phyloP scores from a whole-genome alignment of 1,140 invertebrate genomes.

The Cyclina sinensis region DNA sequence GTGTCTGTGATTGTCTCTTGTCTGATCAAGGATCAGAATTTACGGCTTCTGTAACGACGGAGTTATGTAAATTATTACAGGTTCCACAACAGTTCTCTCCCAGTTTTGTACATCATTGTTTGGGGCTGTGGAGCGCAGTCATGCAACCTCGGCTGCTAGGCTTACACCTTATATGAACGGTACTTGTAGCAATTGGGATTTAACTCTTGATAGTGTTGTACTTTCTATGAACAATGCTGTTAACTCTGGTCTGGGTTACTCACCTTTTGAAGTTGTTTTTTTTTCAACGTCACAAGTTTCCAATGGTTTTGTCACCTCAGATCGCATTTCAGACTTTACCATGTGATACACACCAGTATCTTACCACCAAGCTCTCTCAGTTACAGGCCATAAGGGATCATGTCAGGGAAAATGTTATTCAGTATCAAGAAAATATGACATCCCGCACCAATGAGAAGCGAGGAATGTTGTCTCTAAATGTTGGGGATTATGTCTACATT shows the following conservation, averaged over 20 bases:
- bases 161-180: constrained; percentile 21
- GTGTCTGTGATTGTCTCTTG: constrained; percentile 13
- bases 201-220: not conserved
- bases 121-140: not conserved
- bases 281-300: constrained; percentile 16
- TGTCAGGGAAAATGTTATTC: not conserved
- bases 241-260: not conserved
- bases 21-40: constrained; percentile 29
- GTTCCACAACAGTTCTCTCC: constrained; percentile 37
- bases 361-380: not conserved
- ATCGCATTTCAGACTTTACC: not conserved
- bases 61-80: constrained; percentile 21
- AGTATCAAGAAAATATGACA: constrained; percentile 45
- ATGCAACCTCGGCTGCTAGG: not conserved
- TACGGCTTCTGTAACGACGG: not conserved
- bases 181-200: not conserved
- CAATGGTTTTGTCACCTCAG: constrained; percentile 6
- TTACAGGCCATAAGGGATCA: not conserved
- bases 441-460: constrained; percentile 11
- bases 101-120: constrained; percentile 23
- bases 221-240: constrained; percentile 24
- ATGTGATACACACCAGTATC: not conserved
- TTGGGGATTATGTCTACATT: constrained; percentile 61
- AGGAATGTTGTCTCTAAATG: not conserved
- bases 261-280: constrained; percentile 27